Base-by-base conservation (phyloP, 2,113 vertebrate genomes). In the Prochilodus magdalenae region DNA sequence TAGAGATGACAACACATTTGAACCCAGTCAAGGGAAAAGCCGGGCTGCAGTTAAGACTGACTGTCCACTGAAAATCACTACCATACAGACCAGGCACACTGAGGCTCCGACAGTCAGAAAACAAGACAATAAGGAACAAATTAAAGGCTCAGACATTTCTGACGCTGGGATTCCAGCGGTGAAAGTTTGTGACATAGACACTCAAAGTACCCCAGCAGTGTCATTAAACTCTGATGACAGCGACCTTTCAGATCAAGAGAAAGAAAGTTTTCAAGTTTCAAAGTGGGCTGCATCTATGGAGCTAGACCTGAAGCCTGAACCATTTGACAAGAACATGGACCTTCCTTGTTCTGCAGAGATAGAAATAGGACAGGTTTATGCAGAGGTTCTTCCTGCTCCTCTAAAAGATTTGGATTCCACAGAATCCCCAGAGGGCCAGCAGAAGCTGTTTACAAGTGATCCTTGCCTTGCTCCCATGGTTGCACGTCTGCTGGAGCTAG, bases 241-340 rank as follows among this genome's bases (percentile, higher is more conserved):
- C 20, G 85, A 87, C 30, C 33, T 86, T 65, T 88, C 88, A 16
- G 85, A 88, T 57, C 81, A 80, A 57, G 83, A 84, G 74, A 84
- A 83, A 73, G 75, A 72, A 24, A 70, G 53, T 26, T 26, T 26
- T 40, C 20, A 40, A 3, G 16, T 65, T 18, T 62, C 66, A 12
- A 74, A 57, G 12, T 75, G 77, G 81, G 60, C 51, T 6, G 51
- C 73, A 30, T 60, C 76, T 10, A 7, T 73, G n/a, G 67, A 84
- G 60, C 13, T 86, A 27, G 29, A 84, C 29, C 62, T 83, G 18
- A 86, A 81, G 73, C 84, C 87, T 22, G 87, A 87, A 40, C 33
- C 57, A 14, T 86, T 77, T 53, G 75, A 81, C 27, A 66, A 44
- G 11, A 72, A 86, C n/a, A 62, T 70, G 4, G 87, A 80, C 51